A percentile compares a stretch with the other conserved stretches of the same genome.
Conservation (phyloP, 2,797 vertebrate species). For the Melanogrammus aeglefinus region DNA sequence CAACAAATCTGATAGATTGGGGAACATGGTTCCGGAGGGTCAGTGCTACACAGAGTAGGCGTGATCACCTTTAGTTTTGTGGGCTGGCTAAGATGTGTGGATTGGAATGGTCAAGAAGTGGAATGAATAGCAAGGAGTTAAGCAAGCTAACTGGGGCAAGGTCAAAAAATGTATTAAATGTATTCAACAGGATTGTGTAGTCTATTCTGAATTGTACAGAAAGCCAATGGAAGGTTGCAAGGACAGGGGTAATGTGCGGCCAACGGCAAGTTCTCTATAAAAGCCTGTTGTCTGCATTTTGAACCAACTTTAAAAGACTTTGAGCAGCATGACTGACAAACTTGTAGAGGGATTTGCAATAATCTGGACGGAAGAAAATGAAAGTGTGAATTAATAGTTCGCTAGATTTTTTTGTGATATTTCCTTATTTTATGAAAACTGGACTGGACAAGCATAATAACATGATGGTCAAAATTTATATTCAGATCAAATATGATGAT, state of each 20-base stretch:
- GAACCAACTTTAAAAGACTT: not conserved
- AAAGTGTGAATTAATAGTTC: too few relatives aligned
- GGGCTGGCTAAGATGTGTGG: not conserved
- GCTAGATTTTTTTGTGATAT: not conserved
- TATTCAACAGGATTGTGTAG: too few relatives aligned
- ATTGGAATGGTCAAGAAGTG: not conserved
- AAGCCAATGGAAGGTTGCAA: too few relatives aligned
- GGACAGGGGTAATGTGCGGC: too few relatives aligned
- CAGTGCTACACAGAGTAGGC: not conserved
- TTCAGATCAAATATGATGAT: not conserved
- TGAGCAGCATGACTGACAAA: not conserved
- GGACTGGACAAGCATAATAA: not conserved
- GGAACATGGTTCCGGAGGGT: not conserved
- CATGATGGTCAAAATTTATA: slow-evolving; percentile 2
- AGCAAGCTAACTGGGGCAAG: not conserved
- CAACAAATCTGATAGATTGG: not conserved
- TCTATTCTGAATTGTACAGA: too few relatives aligned
- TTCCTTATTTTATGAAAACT: not conserved
- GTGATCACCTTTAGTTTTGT: not conserved
- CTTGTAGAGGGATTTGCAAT: too few relatives aligned
- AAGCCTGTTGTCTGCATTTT: not conserved
- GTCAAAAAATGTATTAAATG: too few relatives aligned
- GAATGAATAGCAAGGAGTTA: not conserved
- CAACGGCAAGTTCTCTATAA: too few relatives aligned
- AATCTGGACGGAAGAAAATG: too few relatives aligned